Conservation (phyloP, 2,888 invertebrate genomes). For the Timandra comae region DNA sequence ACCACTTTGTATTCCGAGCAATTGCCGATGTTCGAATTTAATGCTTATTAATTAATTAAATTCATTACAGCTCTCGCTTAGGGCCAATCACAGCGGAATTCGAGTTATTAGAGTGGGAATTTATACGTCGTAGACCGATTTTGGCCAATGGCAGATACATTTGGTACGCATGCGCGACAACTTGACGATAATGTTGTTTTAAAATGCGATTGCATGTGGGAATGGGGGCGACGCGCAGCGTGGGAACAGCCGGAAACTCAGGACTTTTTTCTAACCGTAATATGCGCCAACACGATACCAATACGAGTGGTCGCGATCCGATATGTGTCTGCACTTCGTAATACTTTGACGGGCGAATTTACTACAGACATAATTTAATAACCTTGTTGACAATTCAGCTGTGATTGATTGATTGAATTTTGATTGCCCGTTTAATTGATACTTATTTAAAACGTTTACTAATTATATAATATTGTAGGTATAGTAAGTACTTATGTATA, state of each 20-base stretch:
- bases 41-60: slow-evolving; percentile 39
- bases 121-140: slow-evolving; percentile 35
- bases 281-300: slow-evolving; percentile 26
- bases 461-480: no score
- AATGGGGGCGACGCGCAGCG: slow-evolving; percentile 55
- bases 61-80: slow-evolving; percentile 40
- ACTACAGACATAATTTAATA: no score
- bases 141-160: slow-evolving; percentile 52
- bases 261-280: slow-evolving; percentile 40
- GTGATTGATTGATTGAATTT: no score
- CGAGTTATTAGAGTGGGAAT: slow-evolving; percentile 44
- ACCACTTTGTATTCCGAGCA: slow-evolving; percentile 29
- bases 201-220: slow-evolving; percentile 56
- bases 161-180: slow-evolving; percentile 51
- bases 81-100: slow-evolving; percentile 50
- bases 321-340: slow-evolving; percentile 34
- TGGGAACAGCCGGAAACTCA: slow-evolving; percentile 58
- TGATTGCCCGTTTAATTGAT: no score
- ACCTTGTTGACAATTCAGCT: no score
- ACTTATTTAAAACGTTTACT: no score
- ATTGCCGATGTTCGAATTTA: slow-evolving; percentile 30
- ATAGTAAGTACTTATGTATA: no score
- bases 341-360: no score
- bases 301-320: slow-evolving; percentile 29
- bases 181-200: slow-evolving; percentile 50